These are phyloP conservation scores for Parus major DNA, from an alignment of 2,113 vertebrate species.

Conservation along the genomic window DNA sequence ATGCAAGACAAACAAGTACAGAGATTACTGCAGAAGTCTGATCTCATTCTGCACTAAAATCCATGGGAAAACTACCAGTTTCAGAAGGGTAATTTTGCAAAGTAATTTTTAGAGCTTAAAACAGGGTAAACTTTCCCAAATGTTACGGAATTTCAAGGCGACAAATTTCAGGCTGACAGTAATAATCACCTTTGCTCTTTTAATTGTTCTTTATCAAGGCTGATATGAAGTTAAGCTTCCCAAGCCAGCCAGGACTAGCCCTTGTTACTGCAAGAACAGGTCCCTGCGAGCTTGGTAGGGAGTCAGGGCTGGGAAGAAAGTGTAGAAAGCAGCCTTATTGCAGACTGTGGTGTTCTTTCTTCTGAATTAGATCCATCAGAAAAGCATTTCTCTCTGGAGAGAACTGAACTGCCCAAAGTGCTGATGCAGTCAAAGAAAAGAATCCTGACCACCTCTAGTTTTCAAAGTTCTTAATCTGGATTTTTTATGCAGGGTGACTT, in stretches of 20 bases:
- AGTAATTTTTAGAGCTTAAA: not conserved
- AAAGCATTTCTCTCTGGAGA: not conserved
- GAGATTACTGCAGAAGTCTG: not conserved
- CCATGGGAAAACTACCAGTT: not conserved
- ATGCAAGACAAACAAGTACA: not conserved
- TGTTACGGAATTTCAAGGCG: not conserved
- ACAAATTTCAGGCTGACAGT: not conserved
- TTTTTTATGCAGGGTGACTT: not conserved
- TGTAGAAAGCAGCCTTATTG: not conserved
- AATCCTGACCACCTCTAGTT: not conserved
- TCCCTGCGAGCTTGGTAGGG: not conserved
- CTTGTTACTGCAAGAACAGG: rapidly evolving
- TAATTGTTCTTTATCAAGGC: not conserved
- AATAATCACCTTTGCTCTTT: not conserved
- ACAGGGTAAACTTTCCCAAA: not conserved
- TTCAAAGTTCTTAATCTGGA: not conserved
- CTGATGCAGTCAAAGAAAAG: not conserved
- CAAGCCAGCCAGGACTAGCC: not conserved
- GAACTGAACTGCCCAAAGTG: not conserved
- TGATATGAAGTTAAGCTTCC: not conserved
- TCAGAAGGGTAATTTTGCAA: not conserved
- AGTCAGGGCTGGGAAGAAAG: not conserved
- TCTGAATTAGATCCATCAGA: not conserved
- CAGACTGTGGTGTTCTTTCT: not conserved
- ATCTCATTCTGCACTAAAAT: not conserved